phyloP scores from a whole-genome alignment of 2,888 invertebrate genomes.

The Arrhopalites spinosus region DNA sequence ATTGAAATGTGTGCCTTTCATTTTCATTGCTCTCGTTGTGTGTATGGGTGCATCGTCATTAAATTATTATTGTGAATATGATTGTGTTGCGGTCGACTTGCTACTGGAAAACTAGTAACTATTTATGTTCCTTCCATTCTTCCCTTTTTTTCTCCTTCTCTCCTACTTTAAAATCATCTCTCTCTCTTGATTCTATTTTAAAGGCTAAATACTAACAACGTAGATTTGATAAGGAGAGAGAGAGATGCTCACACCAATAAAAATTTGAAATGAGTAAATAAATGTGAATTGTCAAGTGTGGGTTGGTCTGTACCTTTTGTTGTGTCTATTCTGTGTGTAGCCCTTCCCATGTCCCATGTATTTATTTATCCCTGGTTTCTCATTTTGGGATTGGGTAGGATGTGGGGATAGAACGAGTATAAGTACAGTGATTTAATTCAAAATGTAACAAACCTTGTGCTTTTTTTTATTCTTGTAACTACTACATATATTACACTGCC shows the following conservation, averaged over 20 bases:
- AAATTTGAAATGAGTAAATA: constrained; percentile 33
- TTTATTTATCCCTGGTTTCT: background rate
- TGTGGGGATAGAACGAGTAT: background rate
- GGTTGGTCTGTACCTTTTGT: constrained; percentile 18
- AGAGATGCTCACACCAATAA: constrained; percentile 21
- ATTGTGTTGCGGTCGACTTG: constrained; percentile 30
- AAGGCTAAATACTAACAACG: background rate
- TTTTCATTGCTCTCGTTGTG: constrained; percentile 14
- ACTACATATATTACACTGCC: background rate
- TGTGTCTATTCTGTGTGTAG: background rate
- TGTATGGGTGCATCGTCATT: constrained; percentile 17
- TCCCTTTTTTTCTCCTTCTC: background rate
- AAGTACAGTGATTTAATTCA: constrained; percentile 28
- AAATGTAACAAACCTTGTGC: constrained; percentile 22
- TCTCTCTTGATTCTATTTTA: background rate
- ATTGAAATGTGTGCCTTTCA: constrained; percentile 39
- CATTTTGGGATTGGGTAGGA: background rate
- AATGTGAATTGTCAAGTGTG: constrained; percentile 35
- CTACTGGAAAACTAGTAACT: background rate
- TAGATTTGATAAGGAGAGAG: background rate
- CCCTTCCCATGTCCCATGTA: background rate
- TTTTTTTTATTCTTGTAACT: background rate
- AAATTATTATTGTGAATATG: constrained; percentile 3
- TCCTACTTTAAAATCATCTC: constrained; percentile 8
- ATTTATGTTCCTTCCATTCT: constrained; percentile 1